These are phyloP conservation scores for Dromius quadrimaculatus DNA, from an alignment of 2,888 invertebrate species.

Conservation along the genomic window DNA sequence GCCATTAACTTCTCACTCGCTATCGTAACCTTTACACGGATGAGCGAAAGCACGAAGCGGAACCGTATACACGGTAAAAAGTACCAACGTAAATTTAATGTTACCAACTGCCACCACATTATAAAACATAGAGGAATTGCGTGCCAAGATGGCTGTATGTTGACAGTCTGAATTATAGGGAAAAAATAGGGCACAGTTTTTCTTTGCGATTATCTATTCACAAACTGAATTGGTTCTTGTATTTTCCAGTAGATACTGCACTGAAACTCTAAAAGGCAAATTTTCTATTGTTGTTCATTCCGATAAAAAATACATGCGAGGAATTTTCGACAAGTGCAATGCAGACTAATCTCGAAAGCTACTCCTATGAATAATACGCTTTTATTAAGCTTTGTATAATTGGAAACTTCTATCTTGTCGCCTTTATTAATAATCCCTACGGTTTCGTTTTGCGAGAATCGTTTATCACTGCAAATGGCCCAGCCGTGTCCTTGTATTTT, in stretches of 20 bases:
- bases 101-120: not conserved
- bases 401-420: not conserved
- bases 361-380: too few species aligned
- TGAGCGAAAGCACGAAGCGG: not conserved
- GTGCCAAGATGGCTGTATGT: not conserved
- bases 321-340: too few species aligned
- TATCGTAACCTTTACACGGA: not conserved
- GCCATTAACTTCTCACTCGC: not conserved
- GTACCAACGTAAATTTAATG: not conserved
- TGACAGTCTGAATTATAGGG: not conserved
- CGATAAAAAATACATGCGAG: too few species aligned
- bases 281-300: too few species aligned
- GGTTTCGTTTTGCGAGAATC: conserved; percentile 16
- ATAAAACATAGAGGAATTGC: not conserved
- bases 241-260: too few species aligned
- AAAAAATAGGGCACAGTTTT: not conserved
- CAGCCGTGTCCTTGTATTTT: conserved; percentile 17
- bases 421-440: conserved; percentile 28
- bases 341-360: too few species aligned
- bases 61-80: not conserved
- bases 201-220: too few species aligned
- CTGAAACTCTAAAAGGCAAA: too few species aligned
- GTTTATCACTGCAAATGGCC: conserved; percentile 3
- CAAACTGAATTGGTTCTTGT: too few species aligned
- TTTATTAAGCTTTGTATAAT: too few species aligned